Conservation (phyloP, 1,140 invertebrate genomes). For the Goniozus legneri region DNA sequence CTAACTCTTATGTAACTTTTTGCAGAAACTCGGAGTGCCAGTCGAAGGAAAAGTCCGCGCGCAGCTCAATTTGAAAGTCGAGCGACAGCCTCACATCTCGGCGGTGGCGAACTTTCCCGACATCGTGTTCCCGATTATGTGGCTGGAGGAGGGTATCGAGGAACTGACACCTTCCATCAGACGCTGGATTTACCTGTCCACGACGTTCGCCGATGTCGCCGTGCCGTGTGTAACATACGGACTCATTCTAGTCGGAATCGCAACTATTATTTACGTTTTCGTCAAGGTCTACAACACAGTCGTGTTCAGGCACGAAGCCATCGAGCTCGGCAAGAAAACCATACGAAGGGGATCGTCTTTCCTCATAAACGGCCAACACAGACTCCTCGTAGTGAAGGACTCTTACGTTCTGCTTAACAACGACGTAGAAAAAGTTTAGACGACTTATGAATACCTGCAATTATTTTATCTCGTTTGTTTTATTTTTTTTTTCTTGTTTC, state of each 20-base stretch:
- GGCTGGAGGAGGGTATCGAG: conserved; percentile 84
- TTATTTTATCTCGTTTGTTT: not conserved
- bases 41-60: conserved; percentile 76
- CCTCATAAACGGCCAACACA: conserved; percentile 67
- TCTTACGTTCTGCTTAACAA: conserved; percentile 58
- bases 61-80: conserved; percentile 78
- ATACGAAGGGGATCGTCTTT: conserved; percentile 68
- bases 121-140: conserved; percentile 83
- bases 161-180: conserved; percentile 72
- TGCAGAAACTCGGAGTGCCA: conserved; percentile 81
- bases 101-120: conserved; percentile 72
- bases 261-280: conserved; percentile 63
- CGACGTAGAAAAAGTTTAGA: conserved; percentile 24
- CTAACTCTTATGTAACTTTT: no score
- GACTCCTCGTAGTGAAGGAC: conserved; percentile 60
- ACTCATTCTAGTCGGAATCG: conserved; percentile 65
- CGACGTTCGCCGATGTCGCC: conserved; percentile 67
- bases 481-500: not conserved
- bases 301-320: conserved; percentile 70
- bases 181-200: conserved; percentile 73
- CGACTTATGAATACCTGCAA: not conserved
- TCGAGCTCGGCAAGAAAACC: conserved; percentile 70
- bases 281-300: conserved; percentile 72
- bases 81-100: conserved; percentile 66
- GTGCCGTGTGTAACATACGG: conserved; percentile 69